These are phyloP conservation scores for Gobiocypris rarus DNA, from an alignment of 2,113 vertebrate species.

Conservation along the genomic window DNA sequence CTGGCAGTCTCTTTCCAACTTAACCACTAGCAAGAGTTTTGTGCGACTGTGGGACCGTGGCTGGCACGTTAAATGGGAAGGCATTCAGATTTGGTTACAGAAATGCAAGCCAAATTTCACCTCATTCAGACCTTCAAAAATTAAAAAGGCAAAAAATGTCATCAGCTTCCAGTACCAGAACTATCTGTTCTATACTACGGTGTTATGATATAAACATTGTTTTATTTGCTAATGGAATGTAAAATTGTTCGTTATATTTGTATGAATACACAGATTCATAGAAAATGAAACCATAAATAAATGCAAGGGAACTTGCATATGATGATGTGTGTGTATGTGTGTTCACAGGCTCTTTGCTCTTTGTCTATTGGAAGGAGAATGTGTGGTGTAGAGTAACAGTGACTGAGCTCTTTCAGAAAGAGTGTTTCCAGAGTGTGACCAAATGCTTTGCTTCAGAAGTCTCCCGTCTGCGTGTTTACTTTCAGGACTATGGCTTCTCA, in stretches of 20 bases:
- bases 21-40: too few species aligned
- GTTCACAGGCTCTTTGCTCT: conserved; percentile 75
- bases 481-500: conserved; percentile 82
- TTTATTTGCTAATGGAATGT: background rate
- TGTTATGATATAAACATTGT: background rate
- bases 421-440: conserved; percentile 60
- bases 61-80: too few species aligned
- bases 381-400: conserved; percentile 85
- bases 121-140: too few species aligned
- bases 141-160: too few species aligned
- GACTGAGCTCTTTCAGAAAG: conserved; percentile 74
- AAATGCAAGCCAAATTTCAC: too few species aligned
- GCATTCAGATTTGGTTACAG: too few species aligned
- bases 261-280: background rate
- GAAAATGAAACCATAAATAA: background rate
- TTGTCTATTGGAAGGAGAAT: conserved; percentile 73
- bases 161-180: too few species aligned
- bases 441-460: conserved; percentile 76
- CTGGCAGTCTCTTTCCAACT: too few species aligned
- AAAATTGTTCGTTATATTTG: background rate
- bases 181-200: background rate
- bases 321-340: conserved; percentile 10
- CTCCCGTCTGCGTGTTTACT: conserved; percentile 75
- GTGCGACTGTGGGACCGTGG: too few species aligned
- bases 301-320: background rate